Percentiles rank a stretch among this genome's conserved stretches.
Evolutionary conservation across 2,888 invertebrate species (phyloP).

Genomic region (Polymixis flavicincta): DNA sequence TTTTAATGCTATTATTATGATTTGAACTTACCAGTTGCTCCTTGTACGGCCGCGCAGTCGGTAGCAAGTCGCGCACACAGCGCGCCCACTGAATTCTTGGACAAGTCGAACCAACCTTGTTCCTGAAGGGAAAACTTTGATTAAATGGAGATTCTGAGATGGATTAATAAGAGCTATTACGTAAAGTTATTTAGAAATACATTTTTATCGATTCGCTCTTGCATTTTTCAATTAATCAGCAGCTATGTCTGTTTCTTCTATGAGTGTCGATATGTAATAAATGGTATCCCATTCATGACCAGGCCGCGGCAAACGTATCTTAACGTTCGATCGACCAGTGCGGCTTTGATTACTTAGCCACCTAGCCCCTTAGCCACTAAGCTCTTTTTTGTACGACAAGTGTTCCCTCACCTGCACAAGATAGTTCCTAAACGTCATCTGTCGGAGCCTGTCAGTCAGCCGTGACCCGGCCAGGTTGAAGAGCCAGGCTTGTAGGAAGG

Average conservation of each 20-base stretch:
- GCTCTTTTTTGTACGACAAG: neutral
- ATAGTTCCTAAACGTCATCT: slow-evolving; percentile 86
- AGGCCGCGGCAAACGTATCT: too few species aligned
- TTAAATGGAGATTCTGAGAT: neutral
- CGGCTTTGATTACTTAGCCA: neutral
- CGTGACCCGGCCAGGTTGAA: slow-evolving; percentile 94
- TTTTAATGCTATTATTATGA: neutral
- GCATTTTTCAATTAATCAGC: neutral
- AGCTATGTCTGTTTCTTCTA: neutral
- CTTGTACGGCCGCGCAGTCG: slow-evolving; percentile 92
- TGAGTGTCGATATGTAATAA: neutral
- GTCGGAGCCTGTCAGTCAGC: slow-evolving; percentile 92
- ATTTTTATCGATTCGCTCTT: slow-evolving; percentile 1
- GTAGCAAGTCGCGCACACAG: slow-evolving; percentile 91
- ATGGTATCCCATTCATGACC: too few species aligned
- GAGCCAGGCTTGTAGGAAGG: slow-evolving; percentile 93
- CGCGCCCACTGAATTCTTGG: slow-evolving; percentile 91
- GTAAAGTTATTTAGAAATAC: neutral
- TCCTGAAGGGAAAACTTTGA: slow-evolving; percentile 80
- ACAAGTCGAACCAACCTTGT: slow-evolving; percentile 92
- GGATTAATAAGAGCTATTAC: neutral
- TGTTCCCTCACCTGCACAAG: slow-evolving; percentile 83
- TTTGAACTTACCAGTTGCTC: slow-evolving; percentile 89
- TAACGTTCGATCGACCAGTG: neutral
- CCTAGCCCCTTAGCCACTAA: too few species aligned